Evolutionary conservation across 2,113 vertebrate species (phyloP).

Genomic region (Silurus glanis): DNA sequence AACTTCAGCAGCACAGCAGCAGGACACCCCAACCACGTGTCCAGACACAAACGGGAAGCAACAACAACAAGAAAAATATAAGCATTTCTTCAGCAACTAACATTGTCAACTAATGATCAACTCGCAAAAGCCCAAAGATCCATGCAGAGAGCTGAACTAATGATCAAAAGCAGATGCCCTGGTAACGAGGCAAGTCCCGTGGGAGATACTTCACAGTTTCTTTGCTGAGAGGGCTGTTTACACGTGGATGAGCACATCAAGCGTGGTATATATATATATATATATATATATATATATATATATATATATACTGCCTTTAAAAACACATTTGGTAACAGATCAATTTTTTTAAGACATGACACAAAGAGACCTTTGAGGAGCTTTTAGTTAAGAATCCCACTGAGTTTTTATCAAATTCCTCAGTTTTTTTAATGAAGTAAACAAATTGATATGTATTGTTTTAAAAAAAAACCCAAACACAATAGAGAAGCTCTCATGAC

Average conservation of each 20-base stretch:
- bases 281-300: background rate
- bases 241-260: constrained; percentile 12
- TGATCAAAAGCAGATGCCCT: constrained; percentile 14
- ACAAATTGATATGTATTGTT: background rate
- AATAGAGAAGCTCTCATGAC: background rate
- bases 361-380: background rate
- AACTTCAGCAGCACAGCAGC: background rate
- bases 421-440: background rate
- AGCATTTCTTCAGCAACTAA: constrained; percentile 19
- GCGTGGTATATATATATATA: background rate
- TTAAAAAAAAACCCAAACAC: background rate
- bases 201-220: constrained; percentile 30
- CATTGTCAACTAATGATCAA: constrained; percentile 6
- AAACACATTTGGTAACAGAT: constrained; percentile 13
- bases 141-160: constrained; percentile 14
- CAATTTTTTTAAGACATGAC: background rate
- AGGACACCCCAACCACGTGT: background rate
- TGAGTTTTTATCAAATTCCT: background rate
- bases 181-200: background rate
- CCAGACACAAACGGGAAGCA: background rate
- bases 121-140: background rate
- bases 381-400: background rate
- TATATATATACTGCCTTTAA: background rate
- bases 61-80: background rate
- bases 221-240: constrained; percentile 22